Conservation (phyloP, 2,797 vertebrate species). For the Enteromius radiatus region DNA sequence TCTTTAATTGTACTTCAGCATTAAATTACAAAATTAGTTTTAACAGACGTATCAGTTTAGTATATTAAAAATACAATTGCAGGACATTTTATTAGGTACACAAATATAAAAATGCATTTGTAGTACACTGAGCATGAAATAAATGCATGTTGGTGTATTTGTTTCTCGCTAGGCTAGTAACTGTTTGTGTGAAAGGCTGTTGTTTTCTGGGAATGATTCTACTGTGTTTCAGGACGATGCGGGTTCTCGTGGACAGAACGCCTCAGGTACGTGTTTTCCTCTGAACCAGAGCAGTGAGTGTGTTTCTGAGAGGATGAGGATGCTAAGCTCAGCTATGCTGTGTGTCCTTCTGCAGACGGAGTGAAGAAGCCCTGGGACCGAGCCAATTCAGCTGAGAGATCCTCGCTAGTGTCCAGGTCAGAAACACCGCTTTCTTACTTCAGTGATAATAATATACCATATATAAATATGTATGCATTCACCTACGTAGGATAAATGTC, state of each 20-base stretch:
- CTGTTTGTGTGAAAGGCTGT: neutral
- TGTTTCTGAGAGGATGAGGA: neutral
- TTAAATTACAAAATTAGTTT: too few relatives aligned
- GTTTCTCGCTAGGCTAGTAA: neutral
- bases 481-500: too few relatives aligned
- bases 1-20: too few relatives aligned
- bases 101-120: too few relatives aligned
- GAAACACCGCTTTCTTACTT: neutral
- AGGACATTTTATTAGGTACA: too few relatives aligned
- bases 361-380: conserved; percentile 97
- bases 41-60: too few relatives aligned
- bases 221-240: conserved; percentile 80
- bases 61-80: too few relatives aligned
- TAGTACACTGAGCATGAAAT: too few relatives aligned
- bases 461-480: too few relatives aligned
- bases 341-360: conserved; percentile 78
- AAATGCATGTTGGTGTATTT: too few relatives aligned
- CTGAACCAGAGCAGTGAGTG: neutral
- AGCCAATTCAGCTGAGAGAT: conserved; percentile 95
- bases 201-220: conserved; percentile 29
- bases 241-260: neutral
- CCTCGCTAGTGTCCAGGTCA: conserved; percentile 92
- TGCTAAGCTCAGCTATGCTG: neutral
- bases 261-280: neutral
- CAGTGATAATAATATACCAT: too few relatives aligned